Evolutionary conservation across 2,888 invertebrate genomes (phyloP).

Genomic region (Macrostomum cliftonense): DNA sequence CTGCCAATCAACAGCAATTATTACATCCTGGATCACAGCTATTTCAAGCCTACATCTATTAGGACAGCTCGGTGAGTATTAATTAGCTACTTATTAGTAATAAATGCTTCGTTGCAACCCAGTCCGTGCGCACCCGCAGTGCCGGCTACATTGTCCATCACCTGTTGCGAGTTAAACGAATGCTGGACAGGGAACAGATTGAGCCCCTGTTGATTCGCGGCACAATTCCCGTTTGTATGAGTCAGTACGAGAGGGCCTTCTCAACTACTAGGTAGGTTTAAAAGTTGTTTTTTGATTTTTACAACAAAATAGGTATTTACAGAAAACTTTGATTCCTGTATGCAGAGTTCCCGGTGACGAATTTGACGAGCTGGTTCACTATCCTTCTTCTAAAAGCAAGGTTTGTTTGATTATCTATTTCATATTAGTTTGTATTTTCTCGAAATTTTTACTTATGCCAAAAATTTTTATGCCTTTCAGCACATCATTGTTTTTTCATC

Average conservation of each 20-base stretch:
- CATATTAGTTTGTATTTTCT: conserved; percentile 3
- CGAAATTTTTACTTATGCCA: neutral
- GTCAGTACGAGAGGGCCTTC: conserved; percentile 39
- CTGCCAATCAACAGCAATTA: conserved; percentile 41
- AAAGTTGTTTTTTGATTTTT: too few species aligned
- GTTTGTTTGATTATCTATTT: conserved; percentile 14
- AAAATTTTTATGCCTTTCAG: conserved; percentile 17
- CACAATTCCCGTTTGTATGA: conserved; percentile 42
- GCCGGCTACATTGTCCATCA: conserved; percentile 36
- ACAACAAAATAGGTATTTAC: too few species aligned
- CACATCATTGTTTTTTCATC: conserved; percentile 37
- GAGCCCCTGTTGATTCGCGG: conserved; percentile 38
- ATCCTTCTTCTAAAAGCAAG: conserved; percentile 32
- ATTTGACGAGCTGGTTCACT: conserved; percentile 36
- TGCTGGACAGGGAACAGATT: conserved; percentile 39
- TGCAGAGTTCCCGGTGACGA: conserved; percentile 39
- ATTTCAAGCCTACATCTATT: conserved; percentile 34
- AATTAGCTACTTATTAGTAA: too few species aligned
- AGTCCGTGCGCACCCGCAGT: conserved; percentile 17
- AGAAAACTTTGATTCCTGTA: too few species aligned
- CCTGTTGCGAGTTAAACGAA: conserved; percentile 33
- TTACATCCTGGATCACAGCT: conserved; percentile 40
- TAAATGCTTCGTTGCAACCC: too few species aligned
- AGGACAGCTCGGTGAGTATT: conserved; percentile 28
- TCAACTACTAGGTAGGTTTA: conserved; percentile 31